phyloP scores from a whole-genome alignment of 2,113 vertebrate species.

The Otolemur garnettii region DNA sequence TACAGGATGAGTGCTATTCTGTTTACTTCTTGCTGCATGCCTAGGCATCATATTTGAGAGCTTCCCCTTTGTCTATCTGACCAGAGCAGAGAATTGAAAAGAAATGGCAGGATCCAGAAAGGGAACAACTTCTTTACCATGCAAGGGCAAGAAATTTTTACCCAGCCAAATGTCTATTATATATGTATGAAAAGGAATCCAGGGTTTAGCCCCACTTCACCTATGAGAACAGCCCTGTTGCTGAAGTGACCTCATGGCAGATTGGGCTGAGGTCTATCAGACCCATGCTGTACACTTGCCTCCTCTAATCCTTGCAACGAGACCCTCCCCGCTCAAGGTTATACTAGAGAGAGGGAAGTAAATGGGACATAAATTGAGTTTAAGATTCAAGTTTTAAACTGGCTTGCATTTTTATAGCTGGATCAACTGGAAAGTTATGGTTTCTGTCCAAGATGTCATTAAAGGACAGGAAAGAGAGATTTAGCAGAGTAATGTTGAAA shows the following conservation, averaged over 20 bases:
- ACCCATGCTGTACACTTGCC: neutral
- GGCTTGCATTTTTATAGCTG: slow-evolving; percentile 48
- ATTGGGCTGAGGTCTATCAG: neutral
- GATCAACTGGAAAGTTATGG: slow-evolving; percentile 54
- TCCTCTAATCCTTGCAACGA: neutral
- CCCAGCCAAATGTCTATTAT: neutral
- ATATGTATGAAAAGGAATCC: neutral
- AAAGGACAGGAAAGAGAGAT: slow-evolving; percentile 38
- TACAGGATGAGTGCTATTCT: neutral
- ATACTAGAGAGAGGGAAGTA: neutral
- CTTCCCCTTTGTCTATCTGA: neutral
- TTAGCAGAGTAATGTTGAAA: slow-evolving; percentile 15
- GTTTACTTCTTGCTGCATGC: neutral
- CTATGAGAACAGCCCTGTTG: neutral
- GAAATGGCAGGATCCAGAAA: neutral
- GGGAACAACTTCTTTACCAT: neutral
- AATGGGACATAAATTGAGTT: neutral
- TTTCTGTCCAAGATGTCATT: slow-evolving; percentile 55
- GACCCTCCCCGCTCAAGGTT: neutral
- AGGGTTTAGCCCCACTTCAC: neutral
- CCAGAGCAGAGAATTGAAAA: neutral
- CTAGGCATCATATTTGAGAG: neutral
- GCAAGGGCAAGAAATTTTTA: neutral
- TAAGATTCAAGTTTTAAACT: slow-evolving; percentile 65
- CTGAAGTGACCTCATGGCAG: neutral